Evolutionary conservation across 2,797 vertebrate species (phyloP).

Genomic region (Sebastes paucispinis): DNA sequence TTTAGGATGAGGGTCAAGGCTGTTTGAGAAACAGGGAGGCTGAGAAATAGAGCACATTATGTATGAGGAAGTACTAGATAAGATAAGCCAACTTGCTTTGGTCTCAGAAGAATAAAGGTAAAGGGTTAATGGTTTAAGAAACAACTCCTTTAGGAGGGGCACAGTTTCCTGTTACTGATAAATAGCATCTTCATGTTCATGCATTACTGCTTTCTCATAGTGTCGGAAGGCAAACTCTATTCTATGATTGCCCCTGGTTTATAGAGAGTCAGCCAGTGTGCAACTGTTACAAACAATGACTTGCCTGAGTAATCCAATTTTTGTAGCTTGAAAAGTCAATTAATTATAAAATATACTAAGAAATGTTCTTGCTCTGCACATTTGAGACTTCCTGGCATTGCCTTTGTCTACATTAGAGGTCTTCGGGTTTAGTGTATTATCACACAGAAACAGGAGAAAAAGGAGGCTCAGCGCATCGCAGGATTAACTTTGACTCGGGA

Average conservation of each 20-base stretch:
- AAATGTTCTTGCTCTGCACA: conserved; percentile 20
- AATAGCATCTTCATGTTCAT: conserved; percentile 10
- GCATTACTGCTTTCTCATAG: neutral
- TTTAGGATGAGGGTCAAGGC: neutral
- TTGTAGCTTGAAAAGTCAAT: conserved; percentile 15
- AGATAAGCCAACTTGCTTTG: conserved; percentile 11
- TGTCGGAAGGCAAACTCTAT: conserved; percentile 8
- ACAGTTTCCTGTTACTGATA: conserved; percentile 13
- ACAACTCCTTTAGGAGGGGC: neutral
- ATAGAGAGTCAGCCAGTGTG: neutral
- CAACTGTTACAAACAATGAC: conserved; percentile 22
- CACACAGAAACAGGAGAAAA: conserved; percentile 23
- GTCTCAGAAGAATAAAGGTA: conserved; percentile 22
- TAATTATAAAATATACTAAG: conserved; percentile 12
- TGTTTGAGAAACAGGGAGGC: neutral
- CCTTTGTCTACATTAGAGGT: conserved; percentile 7
- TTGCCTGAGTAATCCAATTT: conserved; percentile 27
- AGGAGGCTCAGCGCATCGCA: conserved; percentile 10
- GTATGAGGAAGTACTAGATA: conserved; percentile 1
- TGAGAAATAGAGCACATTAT: conserved; percentile 8
- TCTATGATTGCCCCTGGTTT: conserved; percentile 7
- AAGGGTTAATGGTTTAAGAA: conserved; percentile 20
- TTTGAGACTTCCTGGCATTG: conserved; percentile 3
- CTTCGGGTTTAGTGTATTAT: conserved; percentile 19
- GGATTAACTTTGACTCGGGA: conserved; percentile 39